Evolutionary conservation across 1,140 invertebrate species (phyloP), one percentile per base, ranked within the genome.

Genomic region (Brachionus rubens): DNA sequence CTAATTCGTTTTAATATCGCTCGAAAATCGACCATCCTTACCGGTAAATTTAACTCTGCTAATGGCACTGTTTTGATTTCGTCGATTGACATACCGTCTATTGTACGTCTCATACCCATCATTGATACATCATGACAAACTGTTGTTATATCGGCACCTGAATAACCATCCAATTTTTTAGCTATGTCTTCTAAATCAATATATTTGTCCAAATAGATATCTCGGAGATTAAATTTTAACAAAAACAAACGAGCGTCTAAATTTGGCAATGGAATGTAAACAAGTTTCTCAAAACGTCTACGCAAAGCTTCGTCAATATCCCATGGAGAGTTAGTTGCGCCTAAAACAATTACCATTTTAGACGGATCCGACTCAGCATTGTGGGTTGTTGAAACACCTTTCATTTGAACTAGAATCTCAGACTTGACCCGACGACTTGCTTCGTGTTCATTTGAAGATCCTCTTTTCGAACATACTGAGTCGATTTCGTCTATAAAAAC

Each of bases 401-500:
- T 97, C 95, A 99, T 99, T 87, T 99, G 96, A 78, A 98, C 93
- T 7, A 99, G 88, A 72, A 99, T 87, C 86, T 99, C 96, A 0
- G 94, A 97, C 85, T 99, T 99, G 6, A 99, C 94, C 81, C 96
- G 87, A 62, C 97, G 86, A 77, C 93, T 96, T 21, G 96, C 95
- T 87, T 99, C 97, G 85, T 99, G 96, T 84, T 99, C 97, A 19
- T 92, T 93, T 82, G 97, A 94, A 1, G 92, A 93, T 54, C 96
- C 96, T 84, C 97, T 87, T 78, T 92, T 89, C 0, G 94, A 97
- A 85, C 96, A 98, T 56, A 99, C 86, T 4, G 96, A 97, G 87
- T 99, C 97, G 76, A 99, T 99, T 88, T 99, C 97, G 86, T 99
- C 97, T 77, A 99, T 96, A 85, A 99, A 99, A 80, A 99, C 98